Conservation (phyloP, 2,888 invertebrate species). For the Apodemia hepburni region DNA sequence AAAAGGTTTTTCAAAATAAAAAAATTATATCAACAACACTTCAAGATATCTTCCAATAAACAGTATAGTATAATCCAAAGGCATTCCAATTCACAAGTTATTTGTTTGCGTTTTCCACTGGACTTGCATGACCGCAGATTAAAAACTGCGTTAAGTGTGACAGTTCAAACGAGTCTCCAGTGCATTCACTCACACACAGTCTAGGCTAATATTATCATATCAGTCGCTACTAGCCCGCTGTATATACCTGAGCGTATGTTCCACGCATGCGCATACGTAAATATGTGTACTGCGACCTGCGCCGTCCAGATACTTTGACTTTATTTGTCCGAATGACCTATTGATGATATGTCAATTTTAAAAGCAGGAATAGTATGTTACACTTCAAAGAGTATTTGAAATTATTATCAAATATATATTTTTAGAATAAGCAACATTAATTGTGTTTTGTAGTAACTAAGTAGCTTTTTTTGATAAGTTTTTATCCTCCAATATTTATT, state of each 20-base stretch:
- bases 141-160: conserved; percentile 19
- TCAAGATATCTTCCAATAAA: neutral
- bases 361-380: no score
- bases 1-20: neutral
- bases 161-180: conserved; percentile 25
- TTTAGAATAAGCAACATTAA: no score
- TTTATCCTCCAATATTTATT: no score
- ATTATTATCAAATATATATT: no score
- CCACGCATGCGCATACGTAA: conserved; percentile 64
- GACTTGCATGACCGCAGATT: neutral
- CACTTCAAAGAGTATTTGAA: no score
- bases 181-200: conserved; percentile 42
- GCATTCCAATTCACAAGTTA: neutral
- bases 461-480: no score
- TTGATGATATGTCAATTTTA: neutral
- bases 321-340: conserved; percentile 17
- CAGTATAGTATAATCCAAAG: neutral
- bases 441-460: no score
- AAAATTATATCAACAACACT: neutral
- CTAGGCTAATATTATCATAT: conserved; percentile 61
- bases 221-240: conserved; percentile 40
- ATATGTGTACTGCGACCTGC: conserved; percentile 43
- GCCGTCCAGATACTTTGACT: conserved; percentile 49
- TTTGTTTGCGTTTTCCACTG: neutral
- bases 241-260: conserved; percentile 54